Evolutionary conservation across 1,140 invertebrate species (phyloP), one percentile per base, ranked within the genome.

Genomic region (Thaumatotibia leucotreta): DNA sequence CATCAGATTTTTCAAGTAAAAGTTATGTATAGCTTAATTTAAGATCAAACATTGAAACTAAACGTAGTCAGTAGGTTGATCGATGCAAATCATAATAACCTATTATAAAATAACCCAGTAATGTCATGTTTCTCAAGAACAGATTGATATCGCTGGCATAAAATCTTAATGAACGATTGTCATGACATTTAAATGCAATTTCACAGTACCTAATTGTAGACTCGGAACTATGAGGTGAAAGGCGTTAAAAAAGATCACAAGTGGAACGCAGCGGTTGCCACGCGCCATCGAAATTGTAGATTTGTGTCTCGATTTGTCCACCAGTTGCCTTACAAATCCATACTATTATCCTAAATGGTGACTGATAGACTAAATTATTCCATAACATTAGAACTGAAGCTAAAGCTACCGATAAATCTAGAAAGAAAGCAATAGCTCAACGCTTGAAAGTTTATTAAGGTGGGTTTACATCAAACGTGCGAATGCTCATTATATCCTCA

Each of bases 151-250:
- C 52, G 52, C n/a, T 58, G 24, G 29, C 52, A 17, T 58, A 29
- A 58, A 27, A 58, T 58, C n/a, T 58, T 27, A 58, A 58, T 58
- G 27, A 58, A 58, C 24, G n/a, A 58, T 58, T 58, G 52, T 58
- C 52, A 27, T 58, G 24, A 58, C 27, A 58, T 29, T 58, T 58
- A 27, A 58, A 58, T 58, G 52, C 14, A n/a, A 27, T 45, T 45
- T 45, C 39, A 20, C 39, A 45, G 39, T 20, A 45, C 39, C 39
- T 58, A 58, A 58, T 31, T 58, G 24, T n/a, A 58, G 52, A 27
- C 23, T 58, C 23, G n/a, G 52, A 58, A 31, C 52, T 58, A 27
- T 58, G 11, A 45, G 50, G 52, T 58, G 52, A 58, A 58, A 58
- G 52, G 52, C 11, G 23, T 2, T 14, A n/a, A 27, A 27, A 54